These are phyloP conservation scores for Vireo altiloquus DNA, from an alignment of 2,113 vertebrate species.

Conservation along the genomic window DNA sequence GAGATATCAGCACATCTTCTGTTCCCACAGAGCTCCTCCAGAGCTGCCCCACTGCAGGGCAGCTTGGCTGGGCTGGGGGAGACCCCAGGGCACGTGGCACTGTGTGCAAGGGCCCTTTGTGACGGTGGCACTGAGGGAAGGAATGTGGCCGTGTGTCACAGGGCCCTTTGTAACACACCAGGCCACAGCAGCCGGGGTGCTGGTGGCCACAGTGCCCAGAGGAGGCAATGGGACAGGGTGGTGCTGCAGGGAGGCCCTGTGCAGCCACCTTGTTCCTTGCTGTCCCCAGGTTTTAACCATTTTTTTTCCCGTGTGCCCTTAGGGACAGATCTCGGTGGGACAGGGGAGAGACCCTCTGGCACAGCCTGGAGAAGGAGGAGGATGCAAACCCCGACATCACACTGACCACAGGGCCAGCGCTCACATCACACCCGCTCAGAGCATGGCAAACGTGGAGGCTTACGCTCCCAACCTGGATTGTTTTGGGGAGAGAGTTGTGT, in stretches of 20 bases:
- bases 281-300: not conserved
- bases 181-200: not conserved
- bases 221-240: not conserved
- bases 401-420: not conserved
- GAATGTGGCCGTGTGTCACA: not conserved
- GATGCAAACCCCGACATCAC: not conserved
- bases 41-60: not conserved
- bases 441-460: not conserved
- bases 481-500: not conserved
- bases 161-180: not conserved
- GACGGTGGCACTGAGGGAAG: not conserved
- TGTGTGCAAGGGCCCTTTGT: not conserved
- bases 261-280: not conserved
- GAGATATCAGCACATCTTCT: not conserved
- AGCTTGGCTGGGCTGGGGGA: not conserved
- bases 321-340: not conserved
- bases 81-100: too few relatives aligned
- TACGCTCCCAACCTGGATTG: not conserved
- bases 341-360: not conserved
- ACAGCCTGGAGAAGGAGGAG: not conserved
- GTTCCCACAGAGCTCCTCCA: not conserved
- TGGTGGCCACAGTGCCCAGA: not conserved
- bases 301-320: not conserved
- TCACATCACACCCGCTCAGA: not conserved
- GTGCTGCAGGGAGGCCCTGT: not conserved